phyloP scores from a whole-genome alignment of 2,797 vertebrate genomes.

The Helarctos malayanus region DNA sequence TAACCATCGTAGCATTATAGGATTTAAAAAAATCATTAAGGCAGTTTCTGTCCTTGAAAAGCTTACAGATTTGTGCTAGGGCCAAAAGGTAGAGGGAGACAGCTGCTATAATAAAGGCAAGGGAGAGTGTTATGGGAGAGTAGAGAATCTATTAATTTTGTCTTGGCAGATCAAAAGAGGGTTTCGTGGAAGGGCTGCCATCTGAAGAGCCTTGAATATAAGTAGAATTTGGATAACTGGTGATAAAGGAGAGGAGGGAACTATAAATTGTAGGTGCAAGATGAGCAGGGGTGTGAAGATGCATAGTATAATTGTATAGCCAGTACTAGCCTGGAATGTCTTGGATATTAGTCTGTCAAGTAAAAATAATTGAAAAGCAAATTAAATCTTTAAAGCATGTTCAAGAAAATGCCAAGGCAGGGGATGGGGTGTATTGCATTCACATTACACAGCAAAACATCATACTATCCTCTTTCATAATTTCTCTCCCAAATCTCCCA shows the following conservation, averaged over 20 bases:
- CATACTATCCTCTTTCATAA: background rate
- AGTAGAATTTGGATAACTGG: background rate
- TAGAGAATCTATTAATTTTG: background rate
- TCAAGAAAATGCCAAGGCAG: background rate
- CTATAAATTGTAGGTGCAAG: background rate
- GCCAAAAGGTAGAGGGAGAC: background rate
- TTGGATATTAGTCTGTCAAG: background rate
- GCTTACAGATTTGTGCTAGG: background rate
- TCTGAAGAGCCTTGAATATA: background rate
- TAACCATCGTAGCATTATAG: background rate
- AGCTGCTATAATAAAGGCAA: background rate
- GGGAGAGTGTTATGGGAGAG: background rate
- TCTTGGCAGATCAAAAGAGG: background rate
- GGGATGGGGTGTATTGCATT: background rate
- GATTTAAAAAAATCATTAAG: background rate
- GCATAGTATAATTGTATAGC: background rate
- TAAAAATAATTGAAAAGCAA: slow-evolving; percentile 23
- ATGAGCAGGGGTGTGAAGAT: background rate
- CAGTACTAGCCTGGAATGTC: background rate
- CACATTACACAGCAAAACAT: background rate
- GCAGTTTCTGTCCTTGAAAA: slow-evolving; percentile 5
- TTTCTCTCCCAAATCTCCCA: background rate
- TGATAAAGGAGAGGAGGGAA: background rate
- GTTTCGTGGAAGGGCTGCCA: background rate
- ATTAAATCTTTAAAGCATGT: slow-evolving; percentile 8